Evolutionary conservation across 2,113 vertebrate genomes (phyloP).

Genomic region (Cyprinodon variegatus): DNA sequence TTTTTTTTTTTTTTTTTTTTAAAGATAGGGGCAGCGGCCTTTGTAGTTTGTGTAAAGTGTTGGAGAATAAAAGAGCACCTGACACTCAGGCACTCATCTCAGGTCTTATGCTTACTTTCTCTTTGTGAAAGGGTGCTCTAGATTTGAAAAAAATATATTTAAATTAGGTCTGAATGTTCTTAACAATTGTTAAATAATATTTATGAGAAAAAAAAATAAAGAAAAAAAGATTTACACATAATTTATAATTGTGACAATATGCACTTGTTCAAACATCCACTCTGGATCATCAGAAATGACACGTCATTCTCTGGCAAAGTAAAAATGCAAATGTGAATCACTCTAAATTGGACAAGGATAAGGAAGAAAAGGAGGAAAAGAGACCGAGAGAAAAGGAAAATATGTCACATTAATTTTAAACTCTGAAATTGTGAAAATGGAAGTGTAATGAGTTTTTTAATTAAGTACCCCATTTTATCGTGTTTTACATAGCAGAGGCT

Average conservation of each 20-base stretch:
- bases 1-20: constrained; percentile 51
- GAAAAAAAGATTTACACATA: constrained; percentile 18
- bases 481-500: constrained; percentile 66
- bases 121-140: constrained; percentile 16
- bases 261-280: constrained; percentile 40
- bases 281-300: constrained; percentile 24
- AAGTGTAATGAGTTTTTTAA: constrained; percentile 80
- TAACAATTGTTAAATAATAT: not conserved
- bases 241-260: constrained; percentile 65
- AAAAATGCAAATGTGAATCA: constrained; percentile 3
- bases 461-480: constrained; percentile 74
- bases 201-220: constrained; percentile 25
- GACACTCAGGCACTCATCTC: constrained; percentile 30
- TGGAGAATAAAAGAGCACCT: constrained; percentile 44
- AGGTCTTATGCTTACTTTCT: constrained; percentile 27
- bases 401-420: constrained; percentile 62
- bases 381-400: constrained; percentile 13
- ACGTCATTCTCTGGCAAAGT: constrained; percentile 12
- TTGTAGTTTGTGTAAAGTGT: constrained; percentile 11
- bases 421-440: constrained; percentile 68
- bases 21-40: constrained; percentile 40
- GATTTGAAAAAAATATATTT: constrained; percentile 40
- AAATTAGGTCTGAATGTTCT: not conserved
- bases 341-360: constrained; percentile 24
- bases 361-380: constrained; percentile 11